Evolutionary conservation across 2,888 invertebrate species (phyloP), one percentile per base, ranked within the genome.

Genomic region (Clanis bilineata): DNA sequence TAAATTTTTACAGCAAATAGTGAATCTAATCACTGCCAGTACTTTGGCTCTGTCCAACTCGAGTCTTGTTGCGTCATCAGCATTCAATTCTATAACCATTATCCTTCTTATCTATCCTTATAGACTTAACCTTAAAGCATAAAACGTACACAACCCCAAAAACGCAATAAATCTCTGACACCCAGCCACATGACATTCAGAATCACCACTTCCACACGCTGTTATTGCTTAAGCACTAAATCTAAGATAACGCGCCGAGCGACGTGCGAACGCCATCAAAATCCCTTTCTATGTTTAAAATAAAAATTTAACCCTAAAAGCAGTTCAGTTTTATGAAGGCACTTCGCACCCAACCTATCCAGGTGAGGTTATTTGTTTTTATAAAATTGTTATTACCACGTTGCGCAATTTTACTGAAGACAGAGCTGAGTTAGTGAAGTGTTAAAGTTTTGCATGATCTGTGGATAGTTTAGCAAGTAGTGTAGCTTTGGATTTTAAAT

Each of bases 261-360:
- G 89, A 85, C 87, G 79, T 85, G 80, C 83, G 84, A 83, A 86
- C 78, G 85, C 88, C 87, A 88, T 89, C 87, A 87, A 83, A 87
- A 86, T 90, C 91, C 90, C 91, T 88, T 84, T 74, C 91, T 86
- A 91, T 91, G 91, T 91, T 91, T 91, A 91, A 91, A 91, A 91
- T 91, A 91, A 91, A 91, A 91, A 90, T 90, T 89, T 86, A 83
- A 88, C 86, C 83, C 82, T 85, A 85, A 90, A 80, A 82, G 80
- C 85, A 80, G 82, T 85, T 80, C 67, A 77, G 76, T 83, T 89
- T 88, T 86, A 87, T 82, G 83, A 78, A 76, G 74, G 76, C 79
- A 73, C 77, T 86, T 86, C 87, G 87, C 83, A 74, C 68, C 70
- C 73, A 70, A 68, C 75, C 73, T 72, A 80, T 77, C 77, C 71